A percentile compares a stretch with the other conserved stretches of the same genome.
phyloP scores from a whole-genome alignment of 1,140 invertebrate species.

The Drosophila ironensis region DNA sequence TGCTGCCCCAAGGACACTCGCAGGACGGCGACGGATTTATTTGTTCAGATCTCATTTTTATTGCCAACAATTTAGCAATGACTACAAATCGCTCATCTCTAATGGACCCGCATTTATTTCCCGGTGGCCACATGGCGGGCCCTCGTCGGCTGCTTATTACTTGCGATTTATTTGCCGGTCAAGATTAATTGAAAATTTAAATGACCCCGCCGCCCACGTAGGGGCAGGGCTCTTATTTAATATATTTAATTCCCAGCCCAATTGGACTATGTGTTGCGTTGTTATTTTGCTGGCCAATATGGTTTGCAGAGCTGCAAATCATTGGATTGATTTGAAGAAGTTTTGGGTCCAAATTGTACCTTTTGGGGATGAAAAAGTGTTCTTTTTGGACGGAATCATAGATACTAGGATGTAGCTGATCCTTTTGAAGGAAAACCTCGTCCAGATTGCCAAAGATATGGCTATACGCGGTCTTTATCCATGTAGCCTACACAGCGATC shows the following conservation, averaged over 20 bases:
- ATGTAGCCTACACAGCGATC: too few relatives aligned
- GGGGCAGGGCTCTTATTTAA: not conserved
- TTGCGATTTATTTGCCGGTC: conserved; percentile 28
- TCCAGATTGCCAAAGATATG: too few relatives aligned
- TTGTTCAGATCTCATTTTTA: conserved; percentile 57
- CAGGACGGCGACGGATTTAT: conserved; percentile 34
- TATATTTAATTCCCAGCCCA: not conserved
- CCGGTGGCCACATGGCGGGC: conserved; percentile 17
- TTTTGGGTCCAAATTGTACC: too few relatives aligned
- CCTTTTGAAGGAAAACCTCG: too few relatives aligned
- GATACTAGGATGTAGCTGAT: too few relatives aligned
- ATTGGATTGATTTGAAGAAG: too few relatives aligned
- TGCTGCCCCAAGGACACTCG: conserved; percentile 44
- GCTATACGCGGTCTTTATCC: too few relatives aligned
- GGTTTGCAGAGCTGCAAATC: too few relatives aligned
- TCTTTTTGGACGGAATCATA: too few relatives aligned
- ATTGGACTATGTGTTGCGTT: too few relatives aligned
- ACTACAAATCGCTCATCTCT: conserved; percentile 63
- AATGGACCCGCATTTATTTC: conserved; percentile 55
- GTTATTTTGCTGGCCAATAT: too few relatives aligned
- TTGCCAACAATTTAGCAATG: conserved; percentile 56
- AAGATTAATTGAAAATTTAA: conserved; percentile 50
- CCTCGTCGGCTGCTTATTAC: conserved; percentile 20
- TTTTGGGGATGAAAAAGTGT: too few relatives aligned
- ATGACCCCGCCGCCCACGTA: not conserved